These are phyloP conservation scores for Regulus satrapa DNA, from an alignment of 2,113 vertebrate genomes.

Conservation along the genomic window DNA sequence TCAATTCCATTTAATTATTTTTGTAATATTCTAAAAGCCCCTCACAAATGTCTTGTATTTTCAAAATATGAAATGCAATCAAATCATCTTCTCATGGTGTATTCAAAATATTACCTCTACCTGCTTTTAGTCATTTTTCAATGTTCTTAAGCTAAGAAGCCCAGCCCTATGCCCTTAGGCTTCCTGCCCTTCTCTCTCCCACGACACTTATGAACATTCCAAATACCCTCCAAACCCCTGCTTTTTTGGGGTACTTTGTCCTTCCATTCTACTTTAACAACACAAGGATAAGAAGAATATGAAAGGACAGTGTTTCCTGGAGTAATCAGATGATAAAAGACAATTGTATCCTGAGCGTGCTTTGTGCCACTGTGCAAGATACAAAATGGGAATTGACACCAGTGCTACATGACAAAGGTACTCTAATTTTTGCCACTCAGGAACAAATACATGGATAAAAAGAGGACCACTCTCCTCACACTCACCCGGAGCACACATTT, in stretches of 20 bases:
- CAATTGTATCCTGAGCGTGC: neutral
- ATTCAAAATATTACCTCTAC: neutral
- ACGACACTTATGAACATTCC: neutral
- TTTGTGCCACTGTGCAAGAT: neutral
- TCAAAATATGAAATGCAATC: neutral
- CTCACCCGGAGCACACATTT: neutral
- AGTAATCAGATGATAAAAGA: neutral
- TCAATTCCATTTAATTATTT: neutral
- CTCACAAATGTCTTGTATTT: neutral
- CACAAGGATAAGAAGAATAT: neutral
- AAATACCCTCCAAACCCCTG: neutral
- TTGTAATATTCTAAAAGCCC: neutral
- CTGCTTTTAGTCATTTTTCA: neutral
- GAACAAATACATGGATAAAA: neutral
- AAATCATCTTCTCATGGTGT: neutral
- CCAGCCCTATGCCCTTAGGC: accelerated
- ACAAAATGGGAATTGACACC: neutral
- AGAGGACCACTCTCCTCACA: neutral
- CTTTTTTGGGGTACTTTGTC: neutral
- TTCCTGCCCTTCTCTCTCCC: neutral
- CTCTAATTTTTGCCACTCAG: neutral
- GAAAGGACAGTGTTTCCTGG: neutral
- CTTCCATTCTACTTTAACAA: neutral
- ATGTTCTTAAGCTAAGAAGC: neutral
- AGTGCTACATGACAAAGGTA: neutral